A percentile compares a stretch with the other conserved stretches of the same genome.
These are phyloP conservation scores for Spatulosminthurus flaviceps DNA, from an alignment of 2,888 invertebrate genomes.

Conservation along the genomic window DNA sequence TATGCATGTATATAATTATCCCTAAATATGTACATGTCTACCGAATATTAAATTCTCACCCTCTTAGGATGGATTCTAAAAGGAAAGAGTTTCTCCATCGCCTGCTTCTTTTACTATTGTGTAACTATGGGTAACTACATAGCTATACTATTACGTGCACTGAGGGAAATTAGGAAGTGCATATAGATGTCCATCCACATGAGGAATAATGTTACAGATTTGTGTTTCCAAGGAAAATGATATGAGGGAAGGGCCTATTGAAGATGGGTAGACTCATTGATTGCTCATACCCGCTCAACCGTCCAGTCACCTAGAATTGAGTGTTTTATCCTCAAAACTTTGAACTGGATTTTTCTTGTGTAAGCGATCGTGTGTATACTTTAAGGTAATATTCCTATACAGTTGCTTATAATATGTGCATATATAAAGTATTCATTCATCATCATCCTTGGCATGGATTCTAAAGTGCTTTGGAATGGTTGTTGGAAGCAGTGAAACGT, in stretches of 20 bases:
- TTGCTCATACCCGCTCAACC: too few species aligned
- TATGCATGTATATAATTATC: neutral
- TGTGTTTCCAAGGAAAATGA: neutral
- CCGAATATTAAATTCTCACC: neutral
- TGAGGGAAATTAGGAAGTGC: neutral
- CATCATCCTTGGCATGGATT: too few species aligned
- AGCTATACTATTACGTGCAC: neutral
- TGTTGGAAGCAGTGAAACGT: neutral
- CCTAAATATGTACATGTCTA: too few species aligned
- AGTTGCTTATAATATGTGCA: neutral
- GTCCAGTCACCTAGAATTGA: neutral
- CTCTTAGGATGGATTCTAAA: neutral
- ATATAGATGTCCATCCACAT: neutral
- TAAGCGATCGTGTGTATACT: neutral
- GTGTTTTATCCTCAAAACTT: slow-evolving; percentile 10
- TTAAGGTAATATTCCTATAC: too few species aligned
- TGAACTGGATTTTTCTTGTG: neutral
- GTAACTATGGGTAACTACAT: too few species aligned
- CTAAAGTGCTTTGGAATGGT: too few species aligned
- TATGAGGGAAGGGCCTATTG: too few species aligned
- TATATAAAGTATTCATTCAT: neutral
- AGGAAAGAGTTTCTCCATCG: neutral
- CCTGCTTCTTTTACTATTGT: slow-evolving; percentile 10
- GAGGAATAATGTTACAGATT: neutral
- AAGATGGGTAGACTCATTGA: too few species aligned